A percentile compares a stretch with the other conserved stretches of the same genome.
These are phyloP conservation scores for Eupithecia subumbrata DNA, from an alignment of 2,888 invertebrate species.

Conservation along the genomic window DNA sequence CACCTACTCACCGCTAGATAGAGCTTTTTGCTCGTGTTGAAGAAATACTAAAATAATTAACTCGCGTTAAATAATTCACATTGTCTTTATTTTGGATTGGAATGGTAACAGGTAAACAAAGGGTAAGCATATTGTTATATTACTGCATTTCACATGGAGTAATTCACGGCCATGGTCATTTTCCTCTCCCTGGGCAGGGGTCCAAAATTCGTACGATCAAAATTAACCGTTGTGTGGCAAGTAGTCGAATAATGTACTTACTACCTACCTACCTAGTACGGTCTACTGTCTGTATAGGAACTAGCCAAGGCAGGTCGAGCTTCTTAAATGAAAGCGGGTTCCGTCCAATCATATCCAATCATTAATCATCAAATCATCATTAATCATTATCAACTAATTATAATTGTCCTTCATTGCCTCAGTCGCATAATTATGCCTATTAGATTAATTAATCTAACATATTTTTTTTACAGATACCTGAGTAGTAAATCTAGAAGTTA, in stretches of 20 bases:
- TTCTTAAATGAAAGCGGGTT: not conserved
- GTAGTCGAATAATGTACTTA: too few species aligned
- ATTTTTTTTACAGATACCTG: not conserved
- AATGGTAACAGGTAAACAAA: not conserved
- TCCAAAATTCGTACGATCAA: too few species aligned
- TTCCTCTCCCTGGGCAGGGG: too few species aligned
- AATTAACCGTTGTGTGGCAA: too few species aligned
- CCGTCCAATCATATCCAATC: not conserved
- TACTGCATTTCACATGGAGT: not conserved
- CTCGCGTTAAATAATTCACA: too few species aligned
- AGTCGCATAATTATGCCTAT: not conserved
- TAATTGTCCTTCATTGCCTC: not conserved
- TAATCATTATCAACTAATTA: too few species aligned
- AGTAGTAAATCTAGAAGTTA: too few species aligned
- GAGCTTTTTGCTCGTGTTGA: too few species aligned
- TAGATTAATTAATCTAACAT: not conserved
- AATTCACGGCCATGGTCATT: not conserved
- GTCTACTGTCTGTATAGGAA: not conserved
- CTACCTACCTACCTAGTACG: not conserved
- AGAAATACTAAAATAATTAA: too few species aligned
- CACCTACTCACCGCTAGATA: constrained; percentile 37
- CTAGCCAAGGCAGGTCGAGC: not conserved
- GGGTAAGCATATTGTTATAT: not conserved
- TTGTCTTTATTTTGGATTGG: not conserved
- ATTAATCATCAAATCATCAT: too few species aligned